Evolutionary conservation across 2,888 invertebrate species (phyloP), one percentile per base, ranked within the genome.

Genomic region (Meteorus cinctellus): DNA sequence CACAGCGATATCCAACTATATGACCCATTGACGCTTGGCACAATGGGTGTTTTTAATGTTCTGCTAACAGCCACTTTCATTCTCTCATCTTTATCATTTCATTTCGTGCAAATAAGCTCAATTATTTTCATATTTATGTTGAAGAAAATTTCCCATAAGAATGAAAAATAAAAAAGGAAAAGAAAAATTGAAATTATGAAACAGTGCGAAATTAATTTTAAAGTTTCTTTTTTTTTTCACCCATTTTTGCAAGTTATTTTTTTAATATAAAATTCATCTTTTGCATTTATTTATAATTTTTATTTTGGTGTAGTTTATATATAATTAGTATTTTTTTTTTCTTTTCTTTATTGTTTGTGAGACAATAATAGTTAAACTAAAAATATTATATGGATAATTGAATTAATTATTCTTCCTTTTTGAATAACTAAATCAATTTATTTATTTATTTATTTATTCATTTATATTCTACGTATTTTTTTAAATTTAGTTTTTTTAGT

Each of bases 1-100:
- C 19, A 55, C 19, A 55, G 8, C 19, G 55, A 55, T 19, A 55
- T 19, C 19, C 19, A n/a, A 55, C 8, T 55, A 19, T 55, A 10
- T 55, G 19, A 8, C 19, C 55, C 19, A 55, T 55, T 55, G 55
- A 55, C 10, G 19, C 55, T 19, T 55, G 6, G 55, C 19, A 55
- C 55, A 55, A 55, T 55, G n/a, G 55, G 19, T 19, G n/a, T 55
- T 55, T 55, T 55, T 55, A 48, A 48, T 14, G 48, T 48, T 48
- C 48, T 14, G 5, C 1, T 48, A 48, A 48, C 48, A 48, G 48
- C 48, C 48, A 48, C n/a, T n/a, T 41, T 41, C 41, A 16, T n/a
- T 16, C 16, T 48, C 48, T 48, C 55, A 55, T 6, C 19, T 2
- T 19, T n/a, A 0, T 55, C 8, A 48, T n/a, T n/a, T 2, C n/a